A percentile compares a stretch with the other conserved stretches of the same genome.
phyloP scores from a whole-genome alignment of 2,888 invertebrate genomes.

The Dendrolimus pini region DNA sequence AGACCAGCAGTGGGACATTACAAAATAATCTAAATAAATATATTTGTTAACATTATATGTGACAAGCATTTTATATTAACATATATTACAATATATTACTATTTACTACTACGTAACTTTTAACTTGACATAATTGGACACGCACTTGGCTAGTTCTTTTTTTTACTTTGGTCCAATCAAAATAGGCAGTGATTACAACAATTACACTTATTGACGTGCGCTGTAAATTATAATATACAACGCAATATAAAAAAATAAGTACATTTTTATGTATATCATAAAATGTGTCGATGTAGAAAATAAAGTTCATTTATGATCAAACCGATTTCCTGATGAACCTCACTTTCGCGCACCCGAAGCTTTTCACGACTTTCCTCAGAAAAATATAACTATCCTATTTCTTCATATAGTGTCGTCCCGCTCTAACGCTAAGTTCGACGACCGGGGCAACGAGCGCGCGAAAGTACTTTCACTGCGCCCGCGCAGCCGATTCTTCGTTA shows the following conservation, averaged over 20 bases:
- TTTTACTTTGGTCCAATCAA: too few species aligned
- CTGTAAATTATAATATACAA: too few species aligned
- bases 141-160: too few species aligned
- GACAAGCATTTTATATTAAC: too few species aligned
- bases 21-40: too few species aligned
- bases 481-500: constrained; percentile 58
- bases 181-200: too few species aligned
- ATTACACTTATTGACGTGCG: too few species aligned
- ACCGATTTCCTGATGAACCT: constrained; percentile 57
- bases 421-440: constrained; percentile 55
- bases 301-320: constrained; percentile 59
- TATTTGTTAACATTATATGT: too few species aligned
- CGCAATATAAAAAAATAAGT: background rate
- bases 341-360: constrained; percentile 57
- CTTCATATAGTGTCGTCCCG: constrained; percentile 28
- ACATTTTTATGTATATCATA: constrained; percentile 45
- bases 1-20: too few species aligned
- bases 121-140: too few species aligned
- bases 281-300: constrained; percentile 37
- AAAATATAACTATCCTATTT: constrained; percentile 47
- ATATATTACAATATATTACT: too few species aligned
- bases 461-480: constrained; percentile 74
- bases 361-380: constrained; percentile 65
- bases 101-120: too few species aligned
- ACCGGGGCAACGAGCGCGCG: constrained; percentile 72